Conservation (phyloP, 2,888 invertebrate species). For the Cephus pygmeus region DNA sequence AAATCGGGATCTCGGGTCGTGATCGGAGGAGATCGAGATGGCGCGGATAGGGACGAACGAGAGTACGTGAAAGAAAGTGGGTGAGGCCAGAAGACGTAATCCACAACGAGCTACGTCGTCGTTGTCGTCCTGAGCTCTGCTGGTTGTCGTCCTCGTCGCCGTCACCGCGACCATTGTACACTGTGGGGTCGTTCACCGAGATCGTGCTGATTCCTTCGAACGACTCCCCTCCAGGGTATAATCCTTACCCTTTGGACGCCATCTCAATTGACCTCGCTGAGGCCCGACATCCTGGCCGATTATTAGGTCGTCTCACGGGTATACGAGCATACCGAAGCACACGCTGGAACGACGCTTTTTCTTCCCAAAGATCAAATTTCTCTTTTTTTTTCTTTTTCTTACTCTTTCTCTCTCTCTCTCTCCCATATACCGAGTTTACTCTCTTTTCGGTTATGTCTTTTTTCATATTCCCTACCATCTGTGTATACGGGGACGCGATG, state of each 20-base stretch:
- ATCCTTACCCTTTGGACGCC: slow-evolving; percentile 29
- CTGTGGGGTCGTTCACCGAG: slow-evolving; percentile 37
- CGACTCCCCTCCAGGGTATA: slow-evolving; percentile 36
- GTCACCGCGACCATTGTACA: slow-evolving; percentile 31
- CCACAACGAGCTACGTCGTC: not conserved
- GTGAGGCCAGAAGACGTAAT: not conserved
- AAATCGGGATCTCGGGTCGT: not conserved
- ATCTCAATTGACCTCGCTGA: slow-evolving; percentile 27
- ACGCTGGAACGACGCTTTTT: not conserved
- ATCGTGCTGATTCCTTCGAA: slow-evolving; percentile 47
- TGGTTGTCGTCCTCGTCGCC: slow-evolving; percentile 17
- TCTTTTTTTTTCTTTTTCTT: slow-evolving; percentile 1
- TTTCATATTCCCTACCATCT: too few species aligned
- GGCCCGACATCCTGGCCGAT: slow-evolving; percentile 28
- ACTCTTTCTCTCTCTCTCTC: not conserved
- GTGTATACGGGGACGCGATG: too few species aligned
- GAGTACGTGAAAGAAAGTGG: not conserved
- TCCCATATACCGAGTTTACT: slow-evolving; percentile 26
- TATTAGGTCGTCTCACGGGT: slow-evolving; percentile 35
- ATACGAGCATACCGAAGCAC: not conserved
- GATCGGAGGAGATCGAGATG: not conserved
- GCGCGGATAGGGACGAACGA: not conserved
- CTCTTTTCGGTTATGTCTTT: not conserved
- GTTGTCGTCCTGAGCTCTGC: slow-evolving; percentile 2
- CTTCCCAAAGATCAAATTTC: slow-evolving; percentile 15